A percentile compares a stretch with the other conserved stretches of the same genome.
Conservation (phyloP, 2,888 invertebrate species). For the Luperina nickerlii region DNA sequence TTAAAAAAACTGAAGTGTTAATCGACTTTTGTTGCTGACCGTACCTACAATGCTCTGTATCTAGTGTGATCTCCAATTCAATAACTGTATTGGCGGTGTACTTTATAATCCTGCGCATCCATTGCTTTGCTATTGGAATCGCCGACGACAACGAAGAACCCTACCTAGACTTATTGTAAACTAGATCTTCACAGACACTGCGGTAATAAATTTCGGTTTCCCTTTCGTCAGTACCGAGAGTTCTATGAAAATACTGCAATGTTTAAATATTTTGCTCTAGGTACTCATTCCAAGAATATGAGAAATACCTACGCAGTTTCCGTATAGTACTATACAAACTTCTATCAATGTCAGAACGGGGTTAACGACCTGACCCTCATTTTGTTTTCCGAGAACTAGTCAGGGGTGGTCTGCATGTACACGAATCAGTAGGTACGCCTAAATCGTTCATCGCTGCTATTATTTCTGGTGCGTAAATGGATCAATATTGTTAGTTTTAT, state of each 20-base stretch:
- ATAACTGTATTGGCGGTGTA: background rate
- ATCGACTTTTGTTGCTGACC: too few relatives aligned
- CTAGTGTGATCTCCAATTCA: background rate
- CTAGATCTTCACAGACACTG: background rate
- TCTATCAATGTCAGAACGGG: conserved; percentile 9
- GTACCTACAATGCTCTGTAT: background rate
- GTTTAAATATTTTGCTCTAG: background rate
- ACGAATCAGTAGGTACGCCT: background rate
- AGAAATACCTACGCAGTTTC: background rate
- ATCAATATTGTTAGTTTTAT: conserved; percentile 8
- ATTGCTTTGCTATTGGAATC: background rate
- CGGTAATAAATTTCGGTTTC: background rate
- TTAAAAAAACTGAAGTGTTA: too few relatives aligned
- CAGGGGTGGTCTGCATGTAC: background rate
- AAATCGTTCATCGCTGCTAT: background rate
- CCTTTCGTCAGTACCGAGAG: background rate
- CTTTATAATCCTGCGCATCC: background rate
- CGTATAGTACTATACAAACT: background rate
- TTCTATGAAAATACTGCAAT: background rate
- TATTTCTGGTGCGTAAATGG: background rate
- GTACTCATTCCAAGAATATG: background rate
- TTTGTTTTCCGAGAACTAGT: background rate
- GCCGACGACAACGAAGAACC: background rate
- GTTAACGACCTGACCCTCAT: conserved; percentile 35
- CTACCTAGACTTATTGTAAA: background rate